Base-by-base conservation (phyloP, 2,113 vertebrate genomes). In the Hyperopisus bebe region DNA sequence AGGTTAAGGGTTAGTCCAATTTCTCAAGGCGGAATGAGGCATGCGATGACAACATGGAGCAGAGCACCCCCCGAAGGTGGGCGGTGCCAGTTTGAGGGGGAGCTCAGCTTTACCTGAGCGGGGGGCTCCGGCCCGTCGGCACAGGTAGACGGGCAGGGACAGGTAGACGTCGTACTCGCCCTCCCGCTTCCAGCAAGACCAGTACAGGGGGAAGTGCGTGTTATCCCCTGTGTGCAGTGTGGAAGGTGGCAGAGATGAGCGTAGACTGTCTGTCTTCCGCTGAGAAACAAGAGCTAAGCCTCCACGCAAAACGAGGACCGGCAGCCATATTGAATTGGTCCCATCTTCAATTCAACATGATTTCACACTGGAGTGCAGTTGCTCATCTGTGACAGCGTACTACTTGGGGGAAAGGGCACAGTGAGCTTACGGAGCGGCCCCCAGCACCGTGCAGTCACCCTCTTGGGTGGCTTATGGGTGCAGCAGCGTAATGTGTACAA, bases 181-280 rank as follows among this genome's bases (percentile, higher is more conserved):
- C 91, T 96, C 96, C 86, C 95, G 95, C 94, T 96, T 96, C 96
- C 96, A 96, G 93, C 95, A 96, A 94, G 96, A 96, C 96, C 96
- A 96, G 96, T 96, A 96, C 94, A 96, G 95, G 0, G 96, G 96
- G 92, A 96, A 95, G 91, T 95, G 94, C 90, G 94, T 92, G 39
- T 95, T 95, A 90, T 95, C 95, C 89, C 95, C 96, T 93, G 95
- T 94, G 91, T 96, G 95, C 90, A 96, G 93, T 93, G 95, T 92
- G 92, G 96, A 95, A 93, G 96, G 95, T 95, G 94, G 94, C 92
- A 92, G 35, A 47, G 70, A 90, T 87, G 92, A 93, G 93, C 92
- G 92, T 92, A 95, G 91, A 94, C 1, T 92, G 90, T 77, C 48
- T 46, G 19, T 19, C 82, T 24, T 83, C 80, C 80, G 39, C 53